Conservation (phyloP, 2,113 vertebrate species). For the Puffinus mauretanicus region DNA sequence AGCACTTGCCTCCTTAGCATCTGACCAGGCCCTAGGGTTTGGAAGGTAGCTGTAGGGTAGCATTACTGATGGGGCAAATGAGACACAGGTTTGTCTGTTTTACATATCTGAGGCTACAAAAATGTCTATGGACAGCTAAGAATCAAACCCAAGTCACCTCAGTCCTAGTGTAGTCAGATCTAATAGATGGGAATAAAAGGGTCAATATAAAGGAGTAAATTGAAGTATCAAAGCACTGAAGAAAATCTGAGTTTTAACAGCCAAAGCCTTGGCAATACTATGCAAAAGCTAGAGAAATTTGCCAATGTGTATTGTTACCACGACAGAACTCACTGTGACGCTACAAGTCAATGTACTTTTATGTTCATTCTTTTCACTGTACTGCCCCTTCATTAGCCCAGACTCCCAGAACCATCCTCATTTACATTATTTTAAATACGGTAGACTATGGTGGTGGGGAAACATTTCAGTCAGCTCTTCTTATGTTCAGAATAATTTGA, state of each 20-base stretch:
- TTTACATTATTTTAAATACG: not conserved
- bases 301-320: not conserved
- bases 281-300: not conserved
- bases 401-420: not conserved
- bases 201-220: not conserved
- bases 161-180: accelerated
- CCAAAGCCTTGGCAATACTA: not conserved
- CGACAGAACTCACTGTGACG: not conserved
- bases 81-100: not conserved
- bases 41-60: not conserved
- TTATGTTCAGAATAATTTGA: not conserved
- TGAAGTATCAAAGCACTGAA: not conserved
- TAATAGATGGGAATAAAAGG: not conserved
- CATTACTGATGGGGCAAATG: not conserved
- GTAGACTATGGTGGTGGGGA: not conserved
- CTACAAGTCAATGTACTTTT: not conserved
- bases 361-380: accelerated
- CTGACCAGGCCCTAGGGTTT: not conserved
- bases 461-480: not conserved
- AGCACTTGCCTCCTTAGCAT: not conserved
- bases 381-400: not conserved
- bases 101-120: not conserved
- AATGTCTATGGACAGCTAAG: not conserved
- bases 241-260: not conserved
- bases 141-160: not conserved